A percentile compares a stretch with the other conserved stretches of the same genome.
Evolutionary conservation across 2,888 invertebrate species (phyloP).

Genomic region (Theretra japonica): DNA sequence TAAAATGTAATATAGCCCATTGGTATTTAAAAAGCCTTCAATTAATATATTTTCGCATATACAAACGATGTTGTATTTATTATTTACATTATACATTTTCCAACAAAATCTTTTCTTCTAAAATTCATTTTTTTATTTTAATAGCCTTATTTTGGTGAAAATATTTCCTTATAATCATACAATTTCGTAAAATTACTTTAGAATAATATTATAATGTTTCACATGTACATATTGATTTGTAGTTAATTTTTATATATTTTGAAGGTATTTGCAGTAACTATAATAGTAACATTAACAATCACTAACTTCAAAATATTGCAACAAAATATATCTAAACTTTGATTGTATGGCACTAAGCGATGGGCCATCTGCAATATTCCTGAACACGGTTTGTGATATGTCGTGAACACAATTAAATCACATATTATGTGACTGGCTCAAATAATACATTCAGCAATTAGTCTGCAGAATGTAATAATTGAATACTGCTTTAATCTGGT

Average conservation of each 20-base stretch:
- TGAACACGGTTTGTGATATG: neutral
- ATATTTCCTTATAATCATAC: too few species aligned
- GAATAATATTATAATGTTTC: too few species aligned
- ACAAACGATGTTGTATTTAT: too few species aligned
- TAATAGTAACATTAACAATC: neutral
- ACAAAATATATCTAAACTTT: neutral
- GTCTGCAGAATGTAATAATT: slow-evolving; percentile 7
- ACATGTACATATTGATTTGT: neutral
- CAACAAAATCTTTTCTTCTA: too few species aligned
- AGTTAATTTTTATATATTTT: neutral
- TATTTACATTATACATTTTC: too few species aligned
- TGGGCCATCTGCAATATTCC: neutral
- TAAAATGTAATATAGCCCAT: too few species aligned
- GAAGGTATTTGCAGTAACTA: too few species aligned
- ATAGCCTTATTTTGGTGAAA: too few species aligned
- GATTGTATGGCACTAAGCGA: neutral
- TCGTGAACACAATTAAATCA: neutral
- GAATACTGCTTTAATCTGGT: slow-evolving; percentile 21
- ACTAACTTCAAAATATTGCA: neutral
- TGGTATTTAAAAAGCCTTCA: too few species aligned
- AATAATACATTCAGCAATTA: neutral
- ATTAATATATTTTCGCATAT: too few species aligned
- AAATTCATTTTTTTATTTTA: too few species aligned
- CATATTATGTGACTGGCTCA: neutral
- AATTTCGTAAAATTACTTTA: too few species aligned